These are phyloP conservation scores for Sminthopsis crassicaudata DNA, from an alignment of 2,113 vertebrate genomes.

Conservation along the genomic window DNA sequence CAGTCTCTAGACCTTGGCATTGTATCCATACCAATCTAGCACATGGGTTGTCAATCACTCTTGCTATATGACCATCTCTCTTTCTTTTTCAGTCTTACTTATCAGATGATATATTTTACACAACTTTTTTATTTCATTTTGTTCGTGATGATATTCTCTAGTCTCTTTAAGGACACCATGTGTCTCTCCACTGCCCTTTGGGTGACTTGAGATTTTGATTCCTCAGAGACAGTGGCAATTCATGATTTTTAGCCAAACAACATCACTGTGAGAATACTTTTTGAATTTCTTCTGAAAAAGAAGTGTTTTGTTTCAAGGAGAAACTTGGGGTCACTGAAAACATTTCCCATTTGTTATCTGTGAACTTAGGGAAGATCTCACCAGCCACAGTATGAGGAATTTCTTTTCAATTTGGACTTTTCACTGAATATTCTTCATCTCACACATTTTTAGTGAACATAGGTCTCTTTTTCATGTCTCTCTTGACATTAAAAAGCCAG, in stretches of 20 bases:
- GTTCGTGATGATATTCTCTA: not conserved
- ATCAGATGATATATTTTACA: not conserved
- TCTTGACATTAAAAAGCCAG: not conserved
- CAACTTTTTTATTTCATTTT: not conserved
- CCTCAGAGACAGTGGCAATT: not conserved
- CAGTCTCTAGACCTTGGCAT: not conserved
- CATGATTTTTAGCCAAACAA: not conserved
- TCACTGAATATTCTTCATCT: not conserved
- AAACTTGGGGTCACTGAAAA: not conserved
- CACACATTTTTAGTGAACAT: not conserved
- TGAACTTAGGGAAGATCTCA: not conserved
- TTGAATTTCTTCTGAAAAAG: not conserved
- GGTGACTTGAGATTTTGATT: not conserved
- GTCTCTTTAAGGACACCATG: not conserved
- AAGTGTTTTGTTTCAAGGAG: not conserved
- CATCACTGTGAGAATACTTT: not conserved
- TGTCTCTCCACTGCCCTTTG: not conserved
- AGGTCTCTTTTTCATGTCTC: not conserved
- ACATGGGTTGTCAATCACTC: not conserved
- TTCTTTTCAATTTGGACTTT: not conserved
- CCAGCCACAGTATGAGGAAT: not conserved
- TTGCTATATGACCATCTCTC: not conserved
- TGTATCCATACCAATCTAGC: not conserved
- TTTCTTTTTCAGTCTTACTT: not conserved
- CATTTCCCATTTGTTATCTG: not conserved